Base-by-base conservation (phyloP, 2,797 vertebrate species). In the Eospalax fontanierii region DNA sequence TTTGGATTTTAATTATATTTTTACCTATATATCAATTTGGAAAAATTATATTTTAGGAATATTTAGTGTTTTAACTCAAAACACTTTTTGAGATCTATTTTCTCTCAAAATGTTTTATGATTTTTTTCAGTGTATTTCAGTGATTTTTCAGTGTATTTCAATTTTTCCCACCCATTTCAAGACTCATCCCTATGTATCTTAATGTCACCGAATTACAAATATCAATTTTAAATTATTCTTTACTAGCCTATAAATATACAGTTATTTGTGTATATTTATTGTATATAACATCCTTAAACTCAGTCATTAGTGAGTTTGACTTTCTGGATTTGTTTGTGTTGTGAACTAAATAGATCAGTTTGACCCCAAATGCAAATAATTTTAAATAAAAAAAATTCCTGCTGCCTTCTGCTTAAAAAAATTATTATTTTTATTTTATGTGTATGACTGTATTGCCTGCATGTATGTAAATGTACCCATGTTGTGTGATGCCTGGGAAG, bases 271-370 rank as follows among this genome's bases (percentile, higher is more conserved):
- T 70, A 24, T 91, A 57, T 90, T 79, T 93, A 54, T 80, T n/a
- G 16, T 78, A 16, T 66, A 0, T 80, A 75, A 70, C n/a, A 21
- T 83, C 78, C 21, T 35, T 90, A 80, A 87, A 68, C 15, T 57
- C 1, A 18, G 7, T 57, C 66, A 54, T 28, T 87, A 73, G 21
- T 76, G 9, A 73, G 7, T 30, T 80, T 93, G 50, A 19, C 50
- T 96, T 86, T 91, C 18, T 95, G 35, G 24, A 40, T 91, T 75
- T 14, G 33, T 68, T n/a, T 85, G 16, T 90, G 63, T 90, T 75
- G 22, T 50, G 11, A 57, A 65, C 57, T 4, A 24, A 81, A 40
- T 57, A 61, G 84, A 14, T 59, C 57, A 40, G 10, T 10, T 73
- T 24, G 30, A 24, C 57, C 15, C 68, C 30, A 71, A 59, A 33